These are phyloP conservation scores for Schrankia costaestrigalis DNA, from an alignment of 2,888 invertebrate genomes.

Conservation along the genomic window DNA sequence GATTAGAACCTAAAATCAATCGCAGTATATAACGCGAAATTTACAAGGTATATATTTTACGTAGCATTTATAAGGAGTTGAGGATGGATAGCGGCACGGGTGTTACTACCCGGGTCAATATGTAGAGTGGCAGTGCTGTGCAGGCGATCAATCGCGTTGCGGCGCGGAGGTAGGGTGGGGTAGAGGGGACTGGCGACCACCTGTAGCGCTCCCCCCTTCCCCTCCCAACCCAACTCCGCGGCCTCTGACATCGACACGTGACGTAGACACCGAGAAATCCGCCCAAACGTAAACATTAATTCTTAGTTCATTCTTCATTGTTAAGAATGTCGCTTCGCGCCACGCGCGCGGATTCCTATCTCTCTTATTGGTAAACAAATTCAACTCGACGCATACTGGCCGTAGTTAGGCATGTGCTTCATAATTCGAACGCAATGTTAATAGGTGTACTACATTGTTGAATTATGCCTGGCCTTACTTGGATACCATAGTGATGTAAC, in stretches of 20 bases:
- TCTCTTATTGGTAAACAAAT: conserved; percentile 76
- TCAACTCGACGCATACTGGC: conserved; percentile 39
- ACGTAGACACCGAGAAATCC: conserved; percentile 77
- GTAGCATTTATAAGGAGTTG: conserved; percentile 60
- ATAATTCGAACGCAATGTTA: conserved; percentile 26
- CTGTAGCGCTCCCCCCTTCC: conserved; percentile 56
- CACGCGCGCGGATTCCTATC: conserved; percentile 70
- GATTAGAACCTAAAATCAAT: too few species aligned
- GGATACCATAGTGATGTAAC: too few species aligned
- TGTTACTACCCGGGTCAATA: conserved; percentile 76
- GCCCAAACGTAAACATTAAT: conserved; percentile 81
- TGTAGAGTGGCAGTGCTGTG: conserved; percentile 76
- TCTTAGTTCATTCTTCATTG: conserved; percentile 79
- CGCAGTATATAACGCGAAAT: too few species aligned
- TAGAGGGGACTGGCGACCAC: conserved; percentile 54
- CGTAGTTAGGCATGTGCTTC: conserved; percentile 32
- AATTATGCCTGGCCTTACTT: too few species aligned
- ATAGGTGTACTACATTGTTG: too few species aligned
- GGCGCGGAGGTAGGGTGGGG: conserved; percentile 38
- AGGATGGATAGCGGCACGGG: conserved; percentile 68
- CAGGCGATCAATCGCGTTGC: conserved; percentile 75
- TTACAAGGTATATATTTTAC: conserved; percentile 44
- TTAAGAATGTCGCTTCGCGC: conserved; percentile 68
- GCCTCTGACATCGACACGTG: conserved; percentile 70
- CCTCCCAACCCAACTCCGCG: conserved; percentile 21